phyloP scores from a whole-genome alignment of 2,113 vertebrate genomes.

The Probosciger aterrimus region DNA sequence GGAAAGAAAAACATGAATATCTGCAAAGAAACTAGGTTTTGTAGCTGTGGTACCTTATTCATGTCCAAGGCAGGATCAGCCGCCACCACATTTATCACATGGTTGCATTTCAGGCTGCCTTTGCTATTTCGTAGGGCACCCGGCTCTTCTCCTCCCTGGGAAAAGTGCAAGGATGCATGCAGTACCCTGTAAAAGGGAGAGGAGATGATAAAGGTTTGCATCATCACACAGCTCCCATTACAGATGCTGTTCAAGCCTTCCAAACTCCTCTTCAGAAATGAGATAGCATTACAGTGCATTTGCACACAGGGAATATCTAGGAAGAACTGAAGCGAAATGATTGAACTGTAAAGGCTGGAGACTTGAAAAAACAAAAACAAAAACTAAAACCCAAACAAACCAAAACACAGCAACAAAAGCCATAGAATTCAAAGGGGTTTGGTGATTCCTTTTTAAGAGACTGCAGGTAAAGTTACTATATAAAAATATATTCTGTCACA shows the following conservation, averaged over 20 bases:
- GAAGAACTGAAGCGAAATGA: neutral
- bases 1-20: neutral
- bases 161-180: accelerated
- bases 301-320: neutral
- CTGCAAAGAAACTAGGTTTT: neutral
- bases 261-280: neutral
- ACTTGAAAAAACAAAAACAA: neutral
- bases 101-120: neutral
- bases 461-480: neutral
- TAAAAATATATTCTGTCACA: neutral
- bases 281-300: neutral
- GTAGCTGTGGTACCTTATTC: neutral
- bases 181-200: neutral
- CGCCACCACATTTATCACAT: accelerated
- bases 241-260: neutral
- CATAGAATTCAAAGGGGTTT: neutral
- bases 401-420: neutral
- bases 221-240: accelerated
- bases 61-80: neutral
- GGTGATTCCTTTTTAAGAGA: neutral
- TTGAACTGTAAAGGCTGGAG: neutral
- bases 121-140: neutral
- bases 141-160: neutral
- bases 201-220: neutral
- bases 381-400: neutral